Percentiles rank a stretch among this genome's conserved stretches.
phyloP scores from a whole-genome alignment of 2,113 vertebrate species.

The Isurus oxyrinchus region DNA sequence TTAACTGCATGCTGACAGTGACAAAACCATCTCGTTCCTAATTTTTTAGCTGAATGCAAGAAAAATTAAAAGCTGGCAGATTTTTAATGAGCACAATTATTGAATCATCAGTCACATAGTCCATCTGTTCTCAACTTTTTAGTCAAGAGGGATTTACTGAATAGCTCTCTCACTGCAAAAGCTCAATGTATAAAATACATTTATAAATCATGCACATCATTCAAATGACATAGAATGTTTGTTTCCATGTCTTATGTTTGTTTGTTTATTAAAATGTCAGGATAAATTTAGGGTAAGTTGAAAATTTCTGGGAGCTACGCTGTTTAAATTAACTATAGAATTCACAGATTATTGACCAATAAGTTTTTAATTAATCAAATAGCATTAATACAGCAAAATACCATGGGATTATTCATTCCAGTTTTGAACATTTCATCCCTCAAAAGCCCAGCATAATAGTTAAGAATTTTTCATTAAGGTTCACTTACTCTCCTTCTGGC shows the following conservation, averaged over 20 bases:
- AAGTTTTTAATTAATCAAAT: slow-evolving; percentile 1
- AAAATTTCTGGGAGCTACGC: background rate
- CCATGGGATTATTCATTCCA: background rate
- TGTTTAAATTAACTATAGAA: background rate
- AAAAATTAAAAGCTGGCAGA: slow-evolving; percentile 64
- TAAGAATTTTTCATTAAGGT: background rate
- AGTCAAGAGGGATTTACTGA: slow-evolving; percentile 53
- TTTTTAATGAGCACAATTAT: slow-evolving; percentile 68
- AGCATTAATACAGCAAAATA: background rate
- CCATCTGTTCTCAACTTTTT: slow-evolving; percentile 59
- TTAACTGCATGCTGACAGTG: slow-evolving; percentile 61
- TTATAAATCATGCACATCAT: slow-evolving; percentile 46
- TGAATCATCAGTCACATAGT: slow-evolving; percentile 66
- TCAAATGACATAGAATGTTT: slow-evolving; percentile 1
- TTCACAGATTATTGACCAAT: background rate
- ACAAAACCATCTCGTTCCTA: slow-evolving; percentile 59
- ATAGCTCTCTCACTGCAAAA: slow-evolving; percentile 47
- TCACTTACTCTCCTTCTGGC: too few relatives aligned
- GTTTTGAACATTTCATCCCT: background rate
- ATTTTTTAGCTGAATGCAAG: slow-evolving; percentile 53
- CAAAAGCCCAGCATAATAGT: background rate
- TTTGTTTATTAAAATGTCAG: slow-evolving; percentile 1
- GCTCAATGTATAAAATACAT: slow-evolving; percentile 51
- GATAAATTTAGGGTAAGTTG: background rate
- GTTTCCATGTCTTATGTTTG: background rate